phyloP scores from a whole-genome alignment of 2,888 invertebrate genomes.

The Subacronicta megacephala region DNA sequence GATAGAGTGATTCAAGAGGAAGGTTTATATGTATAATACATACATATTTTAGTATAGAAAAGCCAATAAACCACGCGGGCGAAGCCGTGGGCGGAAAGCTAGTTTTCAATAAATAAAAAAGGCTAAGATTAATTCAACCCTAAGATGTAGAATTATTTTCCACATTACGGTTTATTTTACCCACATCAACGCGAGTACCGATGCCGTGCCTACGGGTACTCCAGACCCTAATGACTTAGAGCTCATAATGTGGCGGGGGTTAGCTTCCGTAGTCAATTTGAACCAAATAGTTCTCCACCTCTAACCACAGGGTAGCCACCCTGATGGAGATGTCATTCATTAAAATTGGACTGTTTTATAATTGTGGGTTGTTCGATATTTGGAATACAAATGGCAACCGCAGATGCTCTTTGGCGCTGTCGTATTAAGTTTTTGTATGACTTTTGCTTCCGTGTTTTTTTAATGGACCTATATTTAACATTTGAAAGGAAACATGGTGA shows the following conservation, averaged over 20 bases:
- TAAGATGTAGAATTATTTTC: no score
- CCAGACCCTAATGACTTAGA: slow-evolving; percentile 70
- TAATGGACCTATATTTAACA: background rate
- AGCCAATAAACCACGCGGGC: no score
- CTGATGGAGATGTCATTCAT: slow-evolving; percentile 65
- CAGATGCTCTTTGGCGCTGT: slow-evolving; percentile 39
- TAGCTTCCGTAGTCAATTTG: slow-evolving; percentile 76
- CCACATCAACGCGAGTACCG: slow-evolving; percentile 33
- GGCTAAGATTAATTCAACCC: no score
- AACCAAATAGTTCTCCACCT: slow-evolving; percentile 72
- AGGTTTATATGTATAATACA: no score
- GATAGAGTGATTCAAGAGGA: no score
- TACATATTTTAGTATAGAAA: no score
- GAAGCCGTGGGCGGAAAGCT: no score
- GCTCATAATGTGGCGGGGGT: slow-evolving; percentile 63
- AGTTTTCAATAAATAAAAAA: no score
- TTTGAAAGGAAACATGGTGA: no score
- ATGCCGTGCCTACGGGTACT: slow-evolving; percentile 67
- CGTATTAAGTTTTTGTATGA: slow-evolving; percentile 15
- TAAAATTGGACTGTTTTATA: slow-evolving; percentile 53
- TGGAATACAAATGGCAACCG: slow-evolving; percentile 30
- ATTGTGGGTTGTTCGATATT: slow-evolving; percentile 43
- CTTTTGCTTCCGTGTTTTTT: slow-evolving; percentile 19
- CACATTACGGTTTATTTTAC: slow-evolving; percentile 38
- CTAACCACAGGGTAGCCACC: slow-evolving; percentile 67